Base-by-base conservation (phyloP, 2,888 invertebrate genomes). In the Tetragnatha montana region DNA sequence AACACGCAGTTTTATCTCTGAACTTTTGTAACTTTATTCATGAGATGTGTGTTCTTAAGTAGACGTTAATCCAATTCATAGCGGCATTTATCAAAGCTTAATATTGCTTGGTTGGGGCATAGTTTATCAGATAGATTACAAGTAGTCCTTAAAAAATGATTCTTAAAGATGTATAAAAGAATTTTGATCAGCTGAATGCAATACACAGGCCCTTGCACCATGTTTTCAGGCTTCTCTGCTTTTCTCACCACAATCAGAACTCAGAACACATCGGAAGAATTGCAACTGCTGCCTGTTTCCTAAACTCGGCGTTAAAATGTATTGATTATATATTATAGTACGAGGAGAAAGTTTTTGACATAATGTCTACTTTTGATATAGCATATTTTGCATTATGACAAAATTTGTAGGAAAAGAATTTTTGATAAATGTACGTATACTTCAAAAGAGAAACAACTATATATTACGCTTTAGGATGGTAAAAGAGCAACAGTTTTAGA, bases 401-500 rank as follows among this genome's bases (percentile, higher is more conserved):
- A 88, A 88, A 88, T 88, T 88, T 84, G 75, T 76, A 68, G 35
- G 83, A 75, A 60, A 47, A 68, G 74, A 21, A 60, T 78, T 85
- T 82, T 89, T 89, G 79, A 83, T 88, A 88, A 75, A 89, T 81
- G 73, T 79, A 84, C 74, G 71, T 84, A 79, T 84, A 84, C 80
- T 69, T 74, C 76, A 84, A 81, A 50, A 19, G 22, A 82, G 10
- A 82, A 76, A 4, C 1, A 17, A 60, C 78, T 78, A 78, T 60
- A 51, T 60, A 60, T 8, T 60, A 60, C 60, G 60, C 60, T 60
- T 73, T 73, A 73, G 22, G 73, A 73, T 21, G 35, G 21, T 22
- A 73, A 22, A 19, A 73, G 21, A 22, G 12, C 21, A 8, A 14
- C 17, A 21, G 35, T 21, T 35, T 73, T 14, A 22, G 21, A 35